These are phyloP conservation scores for Rallus limicola DNA, from an alignment of 2,113 vertebrate genomes.

Conservation along the genomic window DNA sequence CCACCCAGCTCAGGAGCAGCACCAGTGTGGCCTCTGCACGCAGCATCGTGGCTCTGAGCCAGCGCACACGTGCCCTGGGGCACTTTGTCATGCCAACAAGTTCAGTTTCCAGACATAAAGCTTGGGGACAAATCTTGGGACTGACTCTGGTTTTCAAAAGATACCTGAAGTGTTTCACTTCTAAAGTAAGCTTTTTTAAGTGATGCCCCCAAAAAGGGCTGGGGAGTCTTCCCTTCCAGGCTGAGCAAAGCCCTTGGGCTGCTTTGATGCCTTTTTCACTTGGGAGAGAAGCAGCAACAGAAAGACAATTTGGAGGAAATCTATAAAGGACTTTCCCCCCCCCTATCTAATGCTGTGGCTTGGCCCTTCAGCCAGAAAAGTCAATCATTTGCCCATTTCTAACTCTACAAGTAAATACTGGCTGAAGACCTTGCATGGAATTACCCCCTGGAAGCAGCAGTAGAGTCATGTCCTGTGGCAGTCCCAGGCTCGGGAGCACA, in stretches of 20 bases:
- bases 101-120: not conserved
- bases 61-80: fast-evolving
- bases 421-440: not conserved
- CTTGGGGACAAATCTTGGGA: not conserved
- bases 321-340: fast-evolving
- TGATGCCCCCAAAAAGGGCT: not conserved
- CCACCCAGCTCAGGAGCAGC: not conserved
- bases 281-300: not conserved
- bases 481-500: not conserved
- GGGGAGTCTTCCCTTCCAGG: not conserved
- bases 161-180: not conserved
- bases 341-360: not conserved
- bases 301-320: not conserved
- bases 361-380: not conserved
- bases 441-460: not conserved
- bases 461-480: not conserved
- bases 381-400: not conserved
- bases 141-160: not conserved
- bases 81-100: not conserved
- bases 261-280: not conserved
- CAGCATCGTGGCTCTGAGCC: fast-evolving
- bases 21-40: fast-evolving
- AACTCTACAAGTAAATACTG: not conserved
- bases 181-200: not conserved
- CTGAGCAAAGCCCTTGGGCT: not conserved